Conservation (phyloP, 2,888 invertebrate genomes). For the Microchrysa polita region DNA sequence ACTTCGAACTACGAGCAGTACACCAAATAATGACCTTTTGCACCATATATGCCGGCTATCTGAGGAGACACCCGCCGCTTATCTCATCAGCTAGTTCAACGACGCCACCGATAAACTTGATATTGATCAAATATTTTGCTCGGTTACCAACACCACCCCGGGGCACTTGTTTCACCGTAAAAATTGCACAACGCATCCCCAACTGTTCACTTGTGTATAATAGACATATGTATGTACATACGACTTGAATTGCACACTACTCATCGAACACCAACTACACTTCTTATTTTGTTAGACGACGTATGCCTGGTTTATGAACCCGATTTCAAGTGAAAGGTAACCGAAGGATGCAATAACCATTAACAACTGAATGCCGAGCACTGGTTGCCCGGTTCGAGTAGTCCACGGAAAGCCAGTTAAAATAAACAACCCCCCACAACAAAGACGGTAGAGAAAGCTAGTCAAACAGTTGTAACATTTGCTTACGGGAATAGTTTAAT, state of each 20-base stretch:
- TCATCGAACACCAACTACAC: neutral
- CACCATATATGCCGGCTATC: conserved; percentile 1
- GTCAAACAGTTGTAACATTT: conserved; percentile 8
- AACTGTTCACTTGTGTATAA: neutral
- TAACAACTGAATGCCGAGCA: neutral
- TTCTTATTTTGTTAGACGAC: neutral
- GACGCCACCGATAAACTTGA: conserved; percentile 44
- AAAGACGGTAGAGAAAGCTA: neutral
- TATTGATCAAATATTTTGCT: conserved; percentile 49
- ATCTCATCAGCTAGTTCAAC: conserved; percentile 9
- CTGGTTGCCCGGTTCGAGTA: neutral
- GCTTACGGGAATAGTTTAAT: neutral
- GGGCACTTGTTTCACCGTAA: conserved; percentile 2
- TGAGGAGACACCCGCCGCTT: conserved; percentile 20
- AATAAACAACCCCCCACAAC: neutral
- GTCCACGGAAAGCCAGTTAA: neutral
- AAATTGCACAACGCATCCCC: neutral
- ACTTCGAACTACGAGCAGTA: neutral
- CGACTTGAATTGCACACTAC: neutral
- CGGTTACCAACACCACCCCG: conserved; percentile 20
- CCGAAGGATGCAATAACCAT: neutral
- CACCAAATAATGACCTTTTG: neutral
- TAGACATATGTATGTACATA: neutral
- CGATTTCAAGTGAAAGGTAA: neutral
- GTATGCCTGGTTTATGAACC: neutral